Percentiles rank a stretch among this genome's conserved stretches.
These are phyloP conservation scores for Phyllopteryx taeniolatus DNA, from an alignment of 2,113 vertebrate species.

Conservation along the genomic window DNA sequence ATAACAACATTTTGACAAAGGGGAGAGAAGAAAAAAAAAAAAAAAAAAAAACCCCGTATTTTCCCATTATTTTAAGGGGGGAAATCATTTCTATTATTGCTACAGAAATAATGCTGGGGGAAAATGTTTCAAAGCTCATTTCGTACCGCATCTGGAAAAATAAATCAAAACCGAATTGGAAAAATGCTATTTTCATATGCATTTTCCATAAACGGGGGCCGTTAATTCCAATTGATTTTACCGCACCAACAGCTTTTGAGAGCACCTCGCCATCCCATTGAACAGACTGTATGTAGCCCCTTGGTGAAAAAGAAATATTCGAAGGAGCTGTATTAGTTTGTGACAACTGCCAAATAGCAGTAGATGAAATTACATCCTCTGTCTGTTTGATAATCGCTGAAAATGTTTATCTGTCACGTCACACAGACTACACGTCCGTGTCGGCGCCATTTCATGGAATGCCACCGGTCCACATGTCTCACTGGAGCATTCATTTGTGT, in stretches of 20 bases:
- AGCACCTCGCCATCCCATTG: not conserved
- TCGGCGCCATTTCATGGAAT: conserved; percentile 43
- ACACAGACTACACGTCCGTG: conserved; percentile 9
- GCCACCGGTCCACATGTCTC: conserved; percentile 35
- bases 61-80: no score
- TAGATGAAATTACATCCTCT: not conserved
- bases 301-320: not conserved
- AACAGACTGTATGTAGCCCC: not conserved
- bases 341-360: conserved; percentile 12
- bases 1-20: not conserved
- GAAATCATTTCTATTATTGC: no score
- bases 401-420: conserved; percentile 16
- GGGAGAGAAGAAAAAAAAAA: no score
- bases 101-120: no score
- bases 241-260: no score
- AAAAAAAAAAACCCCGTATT: no score
- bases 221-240: no score
- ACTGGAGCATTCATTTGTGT: conserved; percentile 13
- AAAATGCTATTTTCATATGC: no score
- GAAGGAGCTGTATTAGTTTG: not conserved
- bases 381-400: not conserved
- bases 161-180: no score
- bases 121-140: no score
- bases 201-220: no score
- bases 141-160: no score